Evolutionary conservation across 2,888 invertebrate genomes (phyloP).

Genomic region (Lycophotia porphyrea): DNA sequence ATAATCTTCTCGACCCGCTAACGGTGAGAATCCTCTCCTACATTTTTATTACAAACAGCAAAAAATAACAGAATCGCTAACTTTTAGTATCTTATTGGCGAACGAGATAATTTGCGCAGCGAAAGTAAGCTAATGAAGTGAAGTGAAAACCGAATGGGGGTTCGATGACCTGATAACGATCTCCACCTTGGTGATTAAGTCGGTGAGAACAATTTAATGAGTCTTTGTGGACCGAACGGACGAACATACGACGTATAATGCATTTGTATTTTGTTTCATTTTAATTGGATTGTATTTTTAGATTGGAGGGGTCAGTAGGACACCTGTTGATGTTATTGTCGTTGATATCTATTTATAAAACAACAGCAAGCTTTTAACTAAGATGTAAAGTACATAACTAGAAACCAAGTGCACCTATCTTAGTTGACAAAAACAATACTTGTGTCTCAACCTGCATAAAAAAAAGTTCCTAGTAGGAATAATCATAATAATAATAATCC

Average conservation of each 20-base stretch:
- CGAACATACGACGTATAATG: conserved; percentile 32
- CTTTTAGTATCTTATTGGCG: conserved; percentile 46
- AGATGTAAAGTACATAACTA: background rate
- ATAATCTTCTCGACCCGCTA: background rate
- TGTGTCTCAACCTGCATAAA: background rate
- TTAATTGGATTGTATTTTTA: conserved; percentile 15
- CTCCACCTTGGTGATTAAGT: conserved; percentile 72
- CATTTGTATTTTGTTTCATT: background rate
- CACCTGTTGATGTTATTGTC: background rate
- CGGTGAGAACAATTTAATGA: conserved; percentile 79
- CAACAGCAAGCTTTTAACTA: background rate
- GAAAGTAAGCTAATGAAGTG: conserved; percentile 77
- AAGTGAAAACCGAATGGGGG: conserved; percentile 80
- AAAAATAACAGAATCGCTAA: conserved; percentile 33
- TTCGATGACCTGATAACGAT: conserved; percentile 82
- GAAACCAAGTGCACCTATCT: background rate
- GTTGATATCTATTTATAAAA: background rate
- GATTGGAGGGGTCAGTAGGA: background rate
- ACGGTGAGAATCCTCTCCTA: background rate
- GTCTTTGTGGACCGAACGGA: conserved; percentile 73
- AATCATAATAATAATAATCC: conserved; percentile 23
- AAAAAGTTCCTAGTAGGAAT: background rate
- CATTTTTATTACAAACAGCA: background rate
- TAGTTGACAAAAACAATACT: background rate
- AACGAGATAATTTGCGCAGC: conserved; percentile 62